Base-by-base conservation (phyloP, 2,797 vertebrate species). In the Mormyrops boulengeri region DNA sequence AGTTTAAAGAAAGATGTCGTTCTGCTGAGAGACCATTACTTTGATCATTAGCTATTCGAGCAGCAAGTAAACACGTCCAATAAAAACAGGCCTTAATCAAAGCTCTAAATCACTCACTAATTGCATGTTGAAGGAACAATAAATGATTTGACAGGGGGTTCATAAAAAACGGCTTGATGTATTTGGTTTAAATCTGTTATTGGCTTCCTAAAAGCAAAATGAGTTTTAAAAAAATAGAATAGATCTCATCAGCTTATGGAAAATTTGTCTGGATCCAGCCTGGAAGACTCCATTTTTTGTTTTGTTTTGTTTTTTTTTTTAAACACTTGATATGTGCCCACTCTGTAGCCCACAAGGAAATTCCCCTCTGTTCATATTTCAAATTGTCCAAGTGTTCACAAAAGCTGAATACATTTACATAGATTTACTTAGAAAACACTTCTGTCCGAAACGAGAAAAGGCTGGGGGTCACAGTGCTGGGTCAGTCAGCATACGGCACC, bases 1-100 rank as follows among this genome's bases (percentile, higher is more conserved):
- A 92, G 94, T 95, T 92, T 94, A 94, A 95, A 94, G 92, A 95
- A 94, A 94, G 92, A 94, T 93, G 94, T 94, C 93, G 94, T 89
- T 91, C 90, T 94, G 94, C 95, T 93, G 93, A 92, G 93, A 93
- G 93, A 93, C 93, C 92, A 92, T 93, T 94, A 94, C 93, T 94
- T 94, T 95, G 93, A 95, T 95, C 94, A 95, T 93, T 93, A 93
- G 90, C 95, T 94, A 93, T 92, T 77, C 89, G 91, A 93, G 94
- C 88, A 91, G 91, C 92, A 92, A 93, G 93, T 92, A 92, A 95
- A 94, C 92, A 93, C 22, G 7, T 87, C 91, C 82, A 90, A 89
- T 91, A 92, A 93, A 93, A 93, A 93, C 89, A 91, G 90, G 92
- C 91, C 91, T 91, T 92, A 95, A 95, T 95, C 94, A 95, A 93